These are phyloP conservation scores for Crotalus viridis DNA, from an alignment of 2,113 vertebrate species.

Conservation along the genomic window DNA sequence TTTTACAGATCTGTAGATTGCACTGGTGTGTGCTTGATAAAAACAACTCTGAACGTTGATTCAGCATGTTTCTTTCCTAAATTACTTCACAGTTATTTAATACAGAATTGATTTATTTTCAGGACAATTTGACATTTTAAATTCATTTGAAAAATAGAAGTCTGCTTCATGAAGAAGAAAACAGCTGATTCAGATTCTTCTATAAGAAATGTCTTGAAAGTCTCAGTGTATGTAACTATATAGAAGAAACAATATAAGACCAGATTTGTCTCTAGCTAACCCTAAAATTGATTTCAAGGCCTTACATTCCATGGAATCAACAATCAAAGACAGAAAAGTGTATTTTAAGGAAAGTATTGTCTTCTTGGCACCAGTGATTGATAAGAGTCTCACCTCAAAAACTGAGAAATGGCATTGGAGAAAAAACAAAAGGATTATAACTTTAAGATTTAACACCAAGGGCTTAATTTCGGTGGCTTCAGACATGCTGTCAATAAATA, in stretches of 20 bases:
- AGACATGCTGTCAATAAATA: neutral
- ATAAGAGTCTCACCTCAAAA: neutral
- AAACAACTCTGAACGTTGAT: neutral
- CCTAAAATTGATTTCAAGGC: neutral
- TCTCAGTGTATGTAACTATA: neutral
- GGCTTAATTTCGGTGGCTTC: neutral
- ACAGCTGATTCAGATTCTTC: slow-evolving; percentile 1
- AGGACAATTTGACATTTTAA: neutral
- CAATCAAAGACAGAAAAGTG: neutral
- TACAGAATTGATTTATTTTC: neutral
- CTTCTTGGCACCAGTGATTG: neutral
- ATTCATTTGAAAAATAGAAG: neutral
- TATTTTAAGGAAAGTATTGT: neutral
- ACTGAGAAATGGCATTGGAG: neutral
- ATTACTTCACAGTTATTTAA: neutral
- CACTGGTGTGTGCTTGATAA: neutral
- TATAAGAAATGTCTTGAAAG: neutral
- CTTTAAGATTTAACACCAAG: neutral
- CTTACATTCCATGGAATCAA: neutral
- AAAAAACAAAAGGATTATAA: neutral
- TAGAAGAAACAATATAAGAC: neutral
- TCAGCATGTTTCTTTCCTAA: neutral
- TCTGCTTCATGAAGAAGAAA: neutral
- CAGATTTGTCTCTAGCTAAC: neutral
- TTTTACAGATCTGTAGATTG: neutral